Evolutionary conservation across 2,888 invertebrate species (phyloP), one percentile per base, ranked within the genome.

Genomic region (Sarcophaga subvicina): DNA sequence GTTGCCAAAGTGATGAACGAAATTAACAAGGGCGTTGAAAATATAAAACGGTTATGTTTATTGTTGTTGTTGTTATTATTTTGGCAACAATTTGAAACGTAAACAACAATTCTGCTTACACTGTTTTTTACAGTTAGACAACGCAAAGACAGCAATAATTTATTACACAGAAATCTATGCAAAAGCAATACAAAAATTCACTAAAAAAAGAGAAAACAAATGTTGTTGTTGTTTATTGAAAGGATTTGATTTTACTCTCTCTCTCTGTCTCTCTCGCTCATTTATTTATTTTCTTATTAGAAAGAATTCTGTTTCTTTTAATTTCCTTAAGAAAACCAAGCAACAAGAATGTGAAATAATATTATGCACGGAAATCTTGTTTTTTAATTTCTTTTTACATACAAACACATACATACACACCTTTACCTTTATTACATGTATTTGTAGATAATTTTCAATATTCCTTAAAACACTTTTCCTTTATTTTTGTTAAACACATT

Each of bases 1-100:
- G 72, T 81, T 83, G 80, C 78, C 78, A 81, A 80, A 83, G 86
- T 83, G 62, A 83, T 72, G 71, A 10, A 37, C 49, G 70, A 75
- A 69, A 49, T 78, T 81, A 83, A 81, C 78, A 87, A 83, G 83
- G 86, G 83, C 83, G 80, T 87, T 81, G 70, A 83, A 80, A 70
- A 59, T 70, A 49, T 62, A 60, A 54, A 54, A 17, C 54, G 4
- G 17, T 14, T 12, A 60, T 77, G 54, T 54, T 64, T 64, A 67
- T 54, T 45, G 60, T 67, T 80, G 17, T 75, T 78, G 63, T 83
- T 79, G 20, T 63, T 54, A 69, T 67, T 45, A 69, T 77, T 80
- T 85, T 69, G 78, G 37, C 81, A 78, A 80, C 63, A 77, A 72
- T 17, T 14, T 17, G 70, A 77, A 83, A 73, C 71, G 62, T 54